phyloP scores from a whole-genome alignment of 2,888 invertebrate genomes.

The Eristalis intricaria region DNA sequence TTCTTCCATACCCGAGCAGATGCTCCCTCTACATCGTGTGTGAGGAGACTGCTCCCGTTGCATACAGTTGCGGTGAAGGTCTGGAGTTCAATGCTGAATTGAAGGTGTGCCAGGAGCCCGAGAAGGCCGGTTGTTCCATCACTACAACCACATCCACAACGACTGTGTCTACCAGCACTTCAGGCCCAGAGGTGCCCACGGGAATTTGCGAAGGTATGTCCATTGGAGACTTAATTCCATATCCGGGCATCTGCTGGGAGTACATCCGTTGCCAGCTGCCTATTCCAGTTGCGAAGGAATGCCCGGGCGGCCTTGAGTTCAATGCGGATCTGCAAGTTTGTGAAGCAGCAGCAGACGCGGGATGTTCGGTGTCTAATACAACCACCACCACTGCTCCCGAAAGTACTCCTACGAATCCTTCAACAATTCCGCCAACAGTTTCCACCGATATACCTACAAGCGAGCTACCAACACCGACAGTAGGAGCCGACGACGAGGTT shows the following conservation, averaged over 20 bases:
- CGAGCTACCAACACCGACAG: conserved; percentile 26
- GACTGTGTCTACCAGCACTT: background rate
- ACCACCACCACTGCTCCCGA: conserved; percentile 34
- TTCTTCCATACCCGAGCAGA: conserved; percentile 75
- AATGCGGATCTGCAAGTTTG: conserved; percentile 73
- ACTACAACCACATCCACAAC: conserved; percentile 45
- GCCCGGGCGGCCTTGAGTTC: conserved; percentile 82
- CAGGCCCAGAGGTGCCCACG: background rate
- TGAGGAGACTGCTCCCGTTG: conserved; percentile 76
- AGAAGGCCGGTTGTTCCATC: conserved; percentile 79
- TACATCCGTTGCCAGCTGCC: conserved; percentile 74
- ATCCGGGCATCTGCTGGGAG: conserved; percentile 76
- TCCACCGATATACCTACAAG: conserved; percentile 31
- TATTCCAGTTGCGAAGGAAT: conserved; percentile 82
- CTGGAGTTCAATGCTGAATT: conserved; percentile 80
- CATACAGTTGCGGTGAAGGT: conserved; percentile 82
- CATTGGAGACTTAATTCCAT: conserved; percentile 72
- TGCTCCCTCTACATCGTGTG: conserved; percentile 76
- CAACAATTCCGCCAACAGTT: conserved; percentile 9
- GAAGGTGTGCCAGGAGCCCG: conserved; percentile 74
- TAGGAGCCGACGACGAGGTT: conserved; percentile 62
- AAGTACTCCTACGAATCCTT: conserved; percentile 28
- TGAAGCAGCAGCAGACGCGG: conserved; percentile 74
- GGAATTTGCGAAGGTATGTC: conserved; percentile 70
- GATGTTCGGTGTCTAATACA: conserved; percentile 77